These are phyloP conservation scores for Cheilosia vulpina DNA, from an alignment of 2,888 invertebrate species.

Conservation along the genomic window DNA sequence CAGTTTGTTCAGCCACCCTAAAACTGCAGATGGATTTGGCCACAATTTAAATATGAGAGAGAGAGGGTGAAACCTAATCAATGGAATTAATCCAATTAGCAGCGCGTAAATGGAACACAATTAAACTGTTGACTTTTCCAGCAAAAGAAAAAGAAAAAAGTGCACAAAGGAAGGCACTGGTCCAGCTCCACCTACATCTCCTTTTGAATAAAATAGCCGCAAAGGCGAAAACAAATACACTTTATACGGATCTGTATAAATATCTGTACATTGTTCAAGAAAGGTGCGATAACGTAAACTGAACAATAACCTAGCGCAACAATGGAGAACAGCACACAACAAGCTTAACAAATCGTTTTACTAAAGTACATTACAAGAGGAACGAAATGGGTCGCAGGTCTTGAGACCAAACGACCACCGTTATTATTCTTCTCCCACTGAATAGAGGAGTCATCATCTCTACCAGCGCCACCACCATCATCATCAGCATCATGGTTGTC, in stretches of 20 bases:
- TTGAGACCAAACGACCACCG: conserved; percentile 46
- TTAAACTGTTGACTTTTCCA: conserved; percentile 5
- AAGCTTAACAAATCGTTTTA: conserved; percentile 67
- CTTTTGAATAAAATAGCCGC: conserved; percentile 1
- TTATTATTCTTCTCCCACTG: conserved; percentile 45
- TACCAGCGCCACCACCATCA: conserved; percentile 14
- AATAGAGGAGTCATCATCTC: conserved; percentile 46
- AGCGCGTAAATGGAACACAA: conserved; percentile 27
- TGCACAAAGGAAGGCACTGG: not conserved
- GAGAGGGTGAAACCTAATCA: conserved; percentile 25
- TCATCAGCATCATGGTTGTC: conserved; percentile 30
- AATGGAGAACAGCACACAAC: conserved; percentile 47
- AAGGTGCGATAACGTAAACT: conserved; percentile 35
- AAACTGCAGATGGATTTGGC: not conserved
- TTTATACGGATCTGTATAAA: not conserved
- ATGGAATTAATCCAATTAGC: conserved; percentile 58
- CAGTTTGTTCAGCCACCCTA: too few species aligned
- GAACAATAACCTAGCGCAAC: conserved; percentile 49
- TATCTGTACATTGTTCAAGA: not conserved
- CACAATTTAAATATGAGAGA: conserved; percentile 14
- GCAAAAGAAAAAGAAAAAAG: not conserved
- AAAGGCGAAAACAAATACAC: conserved; percentile 16
- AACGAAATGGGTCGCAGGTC: conserved; percentile 56
- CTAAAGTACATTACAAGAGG: conserved; percentile 51
- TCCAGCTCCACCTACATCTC: not conserved